Evolutionary conservation across 2,888 invertebrate species (phyloP), one percentile per base, ranked within the genome.

Genomic region (Rosalia funebris): DNA sequence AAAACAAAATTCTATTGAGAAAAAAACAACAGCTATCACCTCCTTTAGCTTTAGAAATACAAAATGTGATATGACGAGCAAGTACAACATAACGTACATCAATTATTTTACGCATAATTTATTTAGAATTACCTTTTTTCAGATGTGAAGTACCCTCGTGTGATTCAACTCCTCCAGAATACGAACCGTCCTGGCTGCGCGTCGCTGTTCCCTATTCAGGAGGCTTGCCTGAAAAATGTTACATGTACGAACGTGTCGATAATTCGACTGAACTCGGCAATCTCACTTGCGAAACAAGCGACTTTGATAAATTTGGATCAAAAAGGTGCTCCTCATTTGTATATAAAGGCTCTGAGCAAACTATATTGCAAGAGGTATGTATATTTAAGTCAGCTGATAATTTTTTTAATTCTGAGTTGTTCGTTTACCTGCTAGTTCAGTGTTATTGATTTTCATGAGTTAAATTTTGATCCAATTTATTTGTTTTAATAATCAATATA

Each of bases 111-210:
- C n/a, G n/a, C n/a, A n/a, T n/a, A n/a, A n/a, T n/a, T n/a, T n/a
- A n/a, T n/a, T n/a, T n/a, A n/a, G n/a, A n/a, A n/a, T n/a, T n/a
- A n/a, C n/a, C 57, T 62, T 50, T 59, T 76, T 74, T 50, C 62
- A 81, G 81, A 59, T 81, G 80, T 68, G 63, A 73, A 64, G 71
- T 82, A 31, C 78, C 79, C n/a, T 76, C 71, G 52, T 82, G 82
- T 55, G 81, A 82, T 54, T 45, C 48, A 4, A 32, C 44, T 10
- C 20, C 46, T 5, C 63, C 77, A 5, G 55, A 63, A 20, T 76
- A 59, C 55, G 63, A 76, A 12, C 72, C 79, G 2, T 44, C 65
- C 3, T 82, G 82, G 81, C 41, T 82, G 20, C 36, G 52, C 7
- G 73, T 76, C 59, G 80, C 80, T 0, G 72, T 82, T n/a, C 81